Evolutionary conservation across 2,797 vertebrate species (phyloP).

Genomic region (Hylomyscus alleni): DNA sequence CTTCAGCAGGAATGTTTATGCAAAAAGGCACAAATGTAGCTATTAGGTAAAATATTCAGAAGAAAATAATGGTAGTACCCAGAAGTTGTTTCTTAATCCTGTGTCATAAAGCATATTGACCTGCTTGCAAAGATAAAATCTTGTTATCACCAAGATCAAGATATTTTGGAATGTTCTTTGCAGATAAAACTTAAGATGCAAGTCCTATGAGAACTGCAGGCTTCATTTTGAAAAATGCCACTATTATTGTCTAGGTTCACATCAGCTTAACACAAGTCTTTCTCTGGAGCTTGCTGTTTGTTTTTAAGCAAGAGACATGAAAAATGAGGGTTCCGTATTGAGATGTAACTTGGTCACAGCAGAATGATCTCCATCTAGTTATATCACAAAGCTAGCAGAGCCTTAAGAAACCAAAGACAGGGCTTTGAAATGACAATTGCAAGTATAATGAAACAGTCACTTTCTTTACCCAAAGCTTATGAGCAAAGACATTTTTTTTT

Average conservation of each 20-base stretch:
- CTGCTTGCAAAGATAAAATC: slow-evolving; percentile 37
- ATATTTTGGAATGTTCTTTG: slow-evolving; percentile 58
- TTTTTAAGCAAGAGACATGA: slow-evolving; percentile 69
- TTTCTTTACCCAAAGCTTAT: slow-evolving; percentile 63
- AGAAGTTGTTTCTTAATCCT: slow-evolving; percentile 32
- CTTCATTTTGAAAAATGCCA: slow-evolving; percentile 70
- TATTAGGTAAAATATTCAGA: slow-evolving; percentile 58
- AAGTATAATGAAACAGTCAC: slow-evolving; percentile 68
- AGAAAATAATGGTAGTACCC: slow-evolving; percentile 40
- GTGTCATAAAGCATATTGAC: slow-evolving; percentile 30
- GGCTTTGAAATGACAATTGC: slow-evolving; percentile 64
- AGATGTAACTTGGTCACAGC: slow-evolving; percentile 76
- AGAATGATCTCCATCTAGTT: slow-evolving; percentile 69
- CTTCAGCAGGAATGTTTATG: not conserved
- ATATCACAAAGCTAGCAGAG: slow-evolving; percentile 71
- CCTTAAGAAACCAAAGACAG: slow-evolving; percentile 69
- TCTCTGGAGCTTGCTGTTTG: slow-evolving; percentile 37
- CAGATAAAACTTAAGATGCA: slow-evolving; percentile 68
- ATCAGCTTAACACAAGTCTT: slow-evolving; percentile 59
- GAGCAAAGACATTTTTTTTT: slow-evolving; percentile 38
- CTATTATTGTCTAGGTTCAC: slow-evolving; percentile 49
- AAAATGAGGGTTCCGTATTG: slow-evolving; percentile 76
- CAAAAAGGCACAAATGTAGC: slow-evolving; percentile 49
- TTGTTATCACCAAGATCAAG: not conserved
- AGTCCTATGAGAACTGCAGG: slow-evolving; percentile 47